Base-by-base conservation (phyloP, 2,888 invertebrate species). In the Pristionchus arcanus region DNA sequence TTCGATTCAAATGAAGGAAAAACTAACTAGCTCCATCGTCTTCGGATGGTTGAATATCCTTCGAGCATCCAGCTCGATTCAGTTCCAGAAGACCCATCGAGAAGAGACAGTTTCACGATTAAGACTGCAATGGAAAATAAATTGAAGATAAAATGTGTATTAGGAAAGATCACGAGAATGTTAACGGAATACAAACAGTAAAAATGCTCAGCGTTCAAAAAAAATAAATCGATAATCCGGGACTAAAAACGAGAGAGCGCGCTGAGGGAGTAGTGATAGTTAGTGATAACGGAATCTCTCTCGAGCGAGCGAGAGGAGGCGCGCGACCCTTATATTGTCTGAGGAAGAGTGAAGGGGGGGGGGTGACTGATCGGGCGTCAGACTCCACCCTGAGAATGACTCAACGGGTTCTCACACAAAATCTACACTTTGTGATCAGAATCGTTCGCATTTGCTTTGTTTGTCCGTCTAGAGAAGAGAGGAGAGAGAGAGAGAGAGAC, bases 11-110 rank as follows among this genome's bases (percentile, higher is more conserved):
- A n/a, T 2, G 4, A 19, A 77, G 42, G 15, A 42, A 15, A 15
- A 19, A 81, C 81, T 81, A 49, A 81, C 81, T 49, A 21, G 81
- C 81, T 81, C 81, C 81, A 28, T 42, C 49, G n/a, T 81, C 49
- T 53, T 53, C 81, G n/a, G 25, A n/a, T 81, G 81, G 81, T 53
- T 81, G 49, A 28, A 81, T 81, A 34, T 49, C 81, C 81, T 81
- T 81, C 81, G 81, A 81, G 49, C 81, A 81, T 13, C 81, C 81
- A 13, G 81, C 81, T 81, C 81, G 49, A n/a, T 13, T 81, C 49
- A 81, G 28, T n/a, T 81, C 81, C 28, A 53, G 42, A 0, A 81
- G 49, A 42, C 81, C 81, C 81, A 81, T 81, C 13, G 49, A n/a
- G 42, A 53, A n/a, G n/a, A 53, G 49, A 16, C 49, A 53, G 49